A percentile compares a stretch with the other conserved stretches of the same genome.
phyloP scores from a whole-genome alignment of 2,113 vertebrate species.

The Tachuris rubrigastra region DNA sequence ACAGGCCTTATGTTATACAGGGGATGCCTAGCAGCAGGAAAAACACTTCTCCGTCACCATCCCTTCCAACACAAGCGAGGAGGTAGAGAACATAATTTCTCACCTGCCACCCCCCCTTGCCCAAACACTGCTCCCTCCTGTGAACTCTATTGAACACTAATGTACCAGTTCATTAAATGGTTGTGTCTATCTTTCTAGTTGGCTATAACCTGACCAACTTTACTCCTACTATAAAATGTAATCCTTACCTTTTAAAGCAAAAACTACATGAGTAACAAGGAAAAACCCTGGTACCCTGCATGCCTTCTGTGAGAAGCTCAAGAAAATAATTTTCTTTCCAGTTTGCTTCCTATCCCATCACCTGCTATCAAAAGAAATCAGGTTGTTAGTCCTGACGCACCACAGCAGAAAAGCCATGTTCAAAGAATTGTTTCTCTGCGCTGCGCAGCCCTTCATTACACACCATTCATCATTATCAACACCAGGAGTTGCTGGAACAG shows the following conservation, averaged over 20 bases:
- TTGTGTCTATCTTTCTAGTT: accelerated
- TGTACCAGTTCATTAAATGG: neutral
- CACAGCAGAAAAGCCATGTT: constrained; percentile 1
- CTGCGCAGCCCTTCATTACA: constrained; percentile 35
- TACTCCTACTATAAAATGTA: neutral
- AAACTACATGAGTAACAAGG: neutral
- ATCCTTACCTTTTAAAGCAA: neutral
- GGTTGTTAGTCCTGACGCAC: neutral
- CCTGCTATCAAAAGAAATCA: neutral
- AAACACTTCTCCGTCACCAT: neutral
- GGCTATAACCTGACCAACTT: neutral
- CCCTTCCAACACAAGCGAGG: neutral
- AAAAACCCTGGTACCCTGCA: neutral
- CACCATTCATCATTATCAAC: constrained; percentile 37
- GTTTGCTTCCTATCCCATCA: neutral
- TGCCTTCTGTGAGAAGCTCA: neutral
- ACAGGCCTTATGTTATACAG: neutral
- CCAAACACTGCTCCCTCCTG: neutral
- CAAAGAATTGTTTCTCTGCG: constrained; percentile 17
- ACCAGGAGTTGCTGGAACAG: constrained; percentile 35
- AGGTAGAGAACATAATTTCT: neutral
- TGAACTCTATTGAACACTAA: neutral
- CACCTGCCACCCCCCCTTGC: neutral
- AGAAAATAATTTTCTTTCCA: neutral
- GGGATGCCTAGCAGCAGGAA: neutral